These are phyloP conservation scores for Megalops atlanticus DNA, from an alignment of 2,113 vertebrate species.

Conservation along the genomic window DNA sequence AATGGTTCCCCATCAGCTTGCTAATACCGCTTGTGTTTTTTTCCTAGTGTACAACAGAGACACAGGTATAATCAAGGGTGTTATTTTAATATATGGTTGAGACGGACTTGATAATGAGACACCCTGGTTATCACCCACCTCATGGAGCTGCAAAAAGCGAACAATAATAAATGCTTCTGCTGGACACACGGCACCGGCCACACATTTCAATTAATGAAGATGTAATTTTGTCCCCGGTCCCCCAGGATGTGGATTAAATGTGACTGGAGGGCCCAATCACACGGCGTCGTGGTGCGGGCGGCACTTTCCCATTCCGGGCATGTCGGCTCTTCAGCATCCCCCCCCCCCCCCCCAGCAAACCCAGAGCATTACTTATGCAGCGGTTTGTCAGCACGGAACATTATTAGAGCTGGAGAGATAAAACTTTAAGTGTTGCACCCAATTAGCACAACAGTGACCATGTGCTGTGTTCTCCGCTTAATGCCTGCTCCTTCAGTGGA, in stretches of 20 bases:
- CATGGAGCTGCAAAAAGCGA: slow-evolving; percentile 80
- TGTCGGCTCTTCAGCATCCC: slow-evolving; percentile 56
- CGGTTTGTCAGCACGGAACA: slow-evolving; percentile 90
- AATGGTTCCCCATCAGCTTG: slow-evolving; percentile 56
- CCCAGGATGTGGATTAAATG: slow-evolving; percentile 95
- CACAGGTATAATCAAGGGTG: slow-evolving; percentile 61
- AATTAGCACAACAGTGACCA: slow-evolving; percentile 98
- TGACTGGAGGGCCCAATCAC: slow-evolving; percentile 94
- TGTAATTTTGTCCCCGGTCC: slow-evolving; percentile 91
- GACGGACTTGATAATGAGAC: slow-evolving; percentile 60
- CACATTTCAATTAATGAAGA: slow-evolving; percentile 99
- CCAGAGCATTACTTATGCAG: slow-evolving; percentile 84
- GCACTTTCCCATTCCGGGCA: slow-evolving; percentile 85
- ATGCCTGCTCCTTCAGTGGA: slow-evolving; percentile 85
- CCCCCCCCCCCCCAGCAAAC: slow-evolving; percentile 35
- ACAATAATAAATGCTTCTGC: slow-evolving; percentile 87
- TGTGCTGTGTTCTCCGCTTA: slow-evolving; percentile 86
- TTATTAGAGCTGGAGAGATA: slow-evolving; percentile 98
- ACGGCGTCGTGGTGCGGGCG: slow-evolving; percentile 72
- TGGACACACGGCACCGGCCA: slow-evolving; percentile 84
- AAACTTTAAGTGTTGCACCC: slow-evolving; percentile 99
- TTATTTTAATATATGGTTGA: slow-evolving; percentile 41
- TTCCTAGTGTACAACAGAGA: slow-evolving; percentile 38
- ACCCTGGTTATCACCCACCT: slow-evolving; percentile 70
- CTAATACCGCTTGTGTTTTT: slow-evolving; percentile 57